phyloP scores from a whole-genome alignment of 2,888 invertebrate species.

The Thumatha senex region DNA sequence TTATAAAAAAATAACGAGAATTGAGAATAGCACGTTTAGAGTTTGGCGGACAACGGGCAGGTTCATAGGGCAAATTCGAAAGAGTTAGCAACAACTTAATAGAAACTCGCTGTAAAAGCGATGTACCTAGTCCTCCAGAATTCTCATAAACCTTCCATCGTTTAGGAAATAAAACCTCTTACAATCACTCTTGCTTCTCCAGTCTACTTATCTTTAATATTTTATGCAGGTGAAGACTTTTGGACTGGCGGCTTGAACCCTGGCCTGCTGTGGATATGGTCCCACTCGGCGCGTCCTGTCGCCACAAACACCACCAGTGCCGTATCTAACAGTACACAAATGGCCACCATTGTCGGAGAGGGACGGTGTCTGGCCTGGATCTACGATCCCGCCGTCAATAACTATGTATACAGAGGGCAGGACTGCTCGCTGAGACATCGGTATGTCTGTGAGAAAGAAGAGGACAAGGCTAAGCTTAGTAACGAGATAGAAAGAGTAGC shows the following conservation, averaged over 20 bases:
- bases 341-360: conserved; percentile 74
- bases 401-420: conserved; percentile 87
- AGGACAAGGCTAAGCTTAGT: conserved; percentile 81
- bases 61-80: too few relatives aligned
- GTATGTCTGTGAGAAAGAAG: conserved; percentile 88
- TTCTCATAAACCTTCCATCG: too few relatives aligned
- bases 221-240: conserved; percentile 85
- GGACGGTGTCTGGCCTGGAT: conserved; percentile 89
- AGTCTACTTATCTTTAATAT: too few relatives aligned
- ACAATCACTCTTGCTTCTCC: too few relatives aligned
- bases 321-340: conserved; percentile 7
- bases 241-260: conserved; percentile 95
- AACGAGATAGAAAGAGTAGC: conserved; percentile 85
- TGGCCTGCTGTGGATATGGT: conserved; percentile 94
- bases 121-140: too few relatives aligned
- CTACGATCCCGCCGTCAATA: conserved; percentile 83
- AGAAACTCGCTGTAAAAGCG: too few relatives aligned
- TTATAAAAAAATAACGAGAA: too few relatives aligned
- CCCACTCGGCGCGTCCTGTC: conserved; percentile 90
- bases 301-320: conserved; percentile 64
- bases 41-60: too few relatives aligned
- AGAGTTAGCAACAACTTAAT: too few relatives aligned
- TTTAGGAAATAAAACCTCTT: too few relatives aligned
- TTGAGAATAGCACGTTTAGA: too few relatives aligned
- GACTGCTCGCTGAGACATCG: conserved; percentile 87